Evolutionary conservation across 2,888 invertebrate genomes (phyloP), one percentile per base, ranked within the genome.

Genomic region (Nineta flava): DNA sequence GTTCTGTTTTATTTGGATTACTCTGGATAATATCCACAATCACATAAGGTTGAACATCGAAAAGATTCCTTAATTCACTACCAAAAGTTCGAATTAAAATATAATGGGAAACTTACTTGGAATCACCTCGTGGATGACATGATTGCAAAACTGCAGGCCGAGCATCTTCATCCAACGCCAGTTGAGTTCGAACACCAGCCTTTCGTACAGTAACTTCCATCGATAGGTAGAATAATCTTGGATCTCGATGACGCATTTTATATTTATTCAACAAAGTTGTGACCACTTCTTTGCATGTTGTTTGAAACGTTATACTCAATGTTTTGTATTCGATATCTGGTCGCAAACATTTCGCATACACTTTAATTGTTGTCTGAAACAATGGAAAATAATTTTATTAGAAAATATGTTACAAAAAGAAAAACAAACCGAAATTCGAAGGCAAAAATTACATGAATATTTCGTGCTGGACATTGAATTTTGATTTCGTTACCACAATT

Each of bases 261-360:
- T 75, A 66, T 55, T 94, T 92, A 67, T 85, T 79, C 54, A 95
- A 73, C 17, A 95, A 73, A 47, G 87, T 84, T 53, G 77, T 73
- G 10, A 94, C 87, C 54, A 95, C 85, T 66, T 92, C 87, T 59
- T 83, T 79, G 60, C 90, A 88, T 1, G 88, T 83, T 12, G 91
- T 92, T 60, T 87, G 83, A 74, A 85, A 87, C 47, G 87, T 86
- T 57, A 94, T 87, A 56, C 87, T 83, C 52, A 95, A 71, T 0
- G 94, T 95, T 69, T 94, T 94, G 77, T 95, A 94, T 67, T 94
- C 93, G 65, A 94, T 92, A 70, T 94, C 94, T 21, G 91, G 83
- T 51, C 91, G 80, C 51, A 94, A 74, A 61, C 91, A 86, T 59
- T 83, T 83, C 17, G 93, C 91, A 69, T 83, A 92, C 45, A 94